Conservation (phyloP, 1,140 invertebrate species). For the Sesamia nonagrioides region DNA sequence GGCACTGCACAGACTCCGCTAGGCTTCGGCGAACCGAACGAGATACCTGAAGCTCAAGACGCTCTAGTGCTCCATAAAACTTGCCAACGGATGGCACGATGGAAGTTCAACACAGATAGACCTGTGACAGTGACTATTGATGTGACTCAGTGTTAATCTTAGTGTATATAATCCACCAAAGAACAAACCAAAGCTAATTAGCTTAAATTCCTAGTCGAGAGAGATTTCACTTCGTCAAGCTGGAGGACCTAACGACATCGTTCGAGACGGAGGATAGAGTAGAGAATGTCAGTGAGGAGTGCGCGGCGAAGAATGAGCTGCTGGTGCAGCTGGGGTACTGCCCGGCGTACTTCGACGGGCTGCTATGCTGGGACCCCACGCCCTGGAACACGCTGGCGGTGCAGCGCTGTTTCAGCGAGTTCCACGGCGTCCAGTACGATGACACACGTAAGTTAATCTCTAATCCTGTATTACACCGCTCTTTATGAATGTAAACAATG, state of each 20-base stretch:
- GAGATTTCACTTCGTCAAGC: conserved; percentile 66
- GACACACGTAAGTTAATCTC: conserved; percentile 89
- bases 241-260: conserved; percentile 84
- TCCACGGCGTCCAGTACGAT: conserved; percentile 93
- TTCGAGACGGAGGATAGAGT: conserved; percentile 66
- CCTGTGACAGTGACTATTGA: conserved; percentile 52
- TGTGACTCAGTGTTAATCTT: conserved; percentile 54
- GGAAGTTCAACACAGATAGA: conserved; percentile 57
- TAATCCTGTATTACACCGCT: conserved; percentile 34
- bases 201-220: conserved; percentile 63
- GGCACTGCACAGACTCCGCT: conserved; percentile 73
- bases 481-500: conserved; percentile 21
- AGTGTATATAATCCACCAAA: conserved; percentile 66
- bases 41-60: conserved; percentile 62
- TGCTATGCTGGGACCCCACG: conserved; percentile 94
- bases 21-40: conserved; percentile 62
- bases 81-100: conserved; percentile 52
- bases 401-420: conserved; percentile 92
- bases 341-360: conserved; percentile 90
- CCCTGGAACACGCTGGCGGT: conserved; percentile 88
- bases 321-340: conserved; percentile 81
- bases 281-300: conserved; percentile 75
- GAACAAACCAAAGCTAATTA: conserved; percentile 68
- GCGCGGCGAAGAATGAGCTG: conserved; percentile 70
- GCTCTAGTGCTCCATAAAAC: background rate